A percentile compares a stretch with the other conserved stretches of the same genome.
These are phyloP conservation scores for Nannoperca australis DNA, from an alignment of 2,797 vertebrate genomes.

Conservation along the genomic window DNA sequence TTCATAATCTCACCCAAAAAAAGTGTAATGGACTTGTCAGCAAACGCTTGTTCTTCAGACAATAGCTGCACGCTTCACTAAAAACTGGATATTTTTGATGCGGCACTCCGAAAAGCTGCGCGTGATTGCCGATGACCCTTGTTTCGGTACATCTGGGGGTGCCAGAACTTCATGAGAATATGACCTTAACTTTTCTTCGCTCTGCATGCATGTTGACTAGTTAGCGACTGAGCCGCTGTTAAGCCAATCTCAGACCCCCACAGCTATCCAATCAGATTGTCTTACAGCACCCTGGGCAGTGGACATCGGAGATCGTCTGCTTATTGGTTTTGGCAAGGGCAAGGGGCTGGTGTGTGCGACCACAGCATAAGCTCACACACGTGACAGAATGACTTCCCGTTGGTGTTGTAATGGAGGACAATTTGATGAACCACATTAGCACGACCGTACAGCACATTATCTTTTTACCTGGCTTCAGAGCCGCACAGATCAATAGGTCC, in stretches of 20 bases:
- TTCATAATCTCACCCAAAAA: constrained; percentile 75
- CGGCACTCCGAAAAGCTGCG: constrained; percentile 16
- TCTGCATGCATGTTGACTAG: constrained; percentile 54
- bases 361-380: constrained; percentile 63
- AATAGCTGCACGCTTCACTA: constrained; percentile 66
- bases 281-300: constrained; percentile 77
- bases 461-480: neutral
- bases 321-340: constrained; percentile 75
- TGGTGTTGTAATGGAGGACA: constrained; percentile 27
- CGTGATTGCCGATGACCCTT: constrained; percentile 38
- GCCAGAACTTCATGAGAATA: constrained; percentile 61
- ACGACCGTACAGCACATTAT: neutral
- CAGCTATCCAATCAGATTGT: constrained; percentile 81
- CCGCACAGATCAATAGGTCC: constrained; percentile 10
- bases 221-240: constrained; percentile 66
- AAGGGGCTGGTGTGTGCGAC: constrained; percentile 62
- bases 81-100: constrained; percentile 57
- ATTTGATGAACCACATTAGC: constrained; percentile 21
- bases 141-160: constrained; percentile 49
- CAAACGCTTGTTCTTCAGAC: constrained; percentile 74
- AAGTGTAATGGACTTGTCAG: constrained; percentile 73
- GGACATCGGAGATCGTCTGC: constrained; percentile 74
- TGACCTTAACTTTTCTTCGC: constrained; percentile 70
- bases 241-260: constrained; percentile 77
- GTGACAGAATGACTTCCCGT: constrained; percentile 40